A percentile compares a stretch with the other conserved stretches of the same genome.
These are phyloP conservation scores for Enteromius argenteus DNA, from an alignment of 2,797 vertebrate species.

Conservation along the genomic window DNA sequence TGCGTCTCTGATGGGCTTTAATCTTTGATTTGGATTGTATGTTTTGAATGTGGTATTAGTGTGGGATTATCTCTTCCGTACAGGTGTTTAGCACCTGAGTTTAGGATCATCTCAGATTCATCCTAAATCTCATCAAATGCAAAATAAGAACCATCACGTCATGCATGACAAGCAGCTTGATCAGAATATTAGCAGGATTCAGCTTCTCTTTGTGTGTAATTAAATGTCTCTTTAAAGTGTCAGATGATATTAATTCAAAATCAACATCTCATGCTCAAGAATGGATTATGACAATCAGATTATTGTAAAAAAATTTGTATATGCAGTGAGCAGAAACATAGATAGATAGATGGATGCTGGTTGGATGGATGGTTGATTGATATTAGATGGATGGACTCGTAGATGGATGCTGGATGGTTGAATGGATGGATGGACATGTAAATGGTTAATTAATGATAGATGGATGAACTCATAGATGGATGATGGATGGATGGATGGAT, in stretches of 20 bases:
- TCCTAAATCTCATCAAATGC: conserved; percentile 3
- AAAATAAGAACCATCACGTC: neutral
- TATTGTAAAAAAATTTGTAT: neutral
- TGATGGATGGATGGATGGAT: too few relatives aligned
- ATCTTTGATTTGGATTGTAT: conserved; percentile 4
- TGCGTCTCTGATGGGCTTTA: neutral
- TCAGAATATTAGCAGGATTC: conserved; percentile 17
- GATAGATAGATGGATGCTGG: neutral
- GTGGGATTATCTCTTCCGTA: neutral
- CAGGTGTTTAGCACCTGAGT: conserved; percentile 2
- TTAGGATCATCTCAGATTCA: neutral
- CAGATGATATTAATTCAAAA: neutral
- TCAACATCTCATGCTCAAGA: neutral
- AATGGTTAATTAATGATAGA: too few relatives aligned
- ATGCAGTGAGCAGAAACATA: too few relatives aligned
- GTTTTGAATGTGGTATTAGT: conserved; percentile 25
- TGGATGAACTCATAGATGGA: neutral
- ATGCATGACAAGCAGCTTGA: conserved; percentile 4
- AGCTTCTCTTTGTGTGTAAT: neutral
- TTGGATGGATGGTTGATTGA: too few relatives aligned
- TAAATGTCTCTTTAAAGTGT: neutral
- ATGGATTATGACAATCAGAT: too few relatives aligned
- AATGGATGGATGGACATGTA: neutral
- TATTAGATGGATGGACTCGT: neutral
- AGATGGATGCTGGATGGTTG: too few relatives aligned